Evolutionary conservation across 2,797 vertebrate genomes (phyloP).

Genomic region (Sphaeramia orbicularis): DNA sequence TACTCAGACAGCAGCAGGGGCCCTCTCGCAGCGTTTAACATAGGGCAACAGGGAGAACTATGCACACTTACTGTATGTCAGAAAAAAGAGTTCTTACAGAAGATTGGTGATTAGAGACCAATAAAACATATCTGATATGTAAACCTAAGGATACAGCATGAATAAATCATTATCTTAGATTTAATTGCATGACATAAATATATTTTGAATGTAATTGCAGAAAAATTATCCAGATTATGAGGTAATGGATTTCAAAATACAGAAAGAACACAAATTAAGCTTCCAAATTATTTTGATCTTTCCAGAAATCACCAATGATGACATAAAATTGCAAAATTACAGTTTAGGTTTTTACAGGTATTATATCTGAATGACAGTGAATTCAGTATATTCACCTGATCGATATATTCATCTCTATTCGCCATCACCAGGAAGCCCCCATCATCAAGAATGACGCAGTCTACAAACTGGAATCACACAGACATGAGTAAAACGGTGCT

Average conservation of each 20-base stretch:
- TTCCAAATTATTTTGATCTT: too few species aligned
- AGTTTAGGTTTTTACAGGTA: background rate
- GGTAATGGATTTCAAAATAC: slow-evolving; percentile 2
- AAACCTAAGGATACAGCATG: background rate
- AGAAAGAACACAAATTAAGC: background rate
- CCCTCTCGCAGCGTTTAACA: slow-evolving; percentile 50
- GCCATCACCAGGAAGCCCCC: slow-evolving; percentile 98
- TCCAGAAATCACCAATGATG: background rate
- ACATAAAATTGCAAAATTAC: background rate
- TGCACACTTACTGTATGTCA: slow-evolving; percentile 4
- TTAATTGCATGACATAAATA: slow-evolving; percentile 10
- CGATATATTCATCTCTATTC: slow-evolving; percentile 90
- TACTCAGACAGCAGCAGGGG: slow-evolving; percentile 71
- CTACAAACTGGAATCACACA: slow-evolving; percentile 86
- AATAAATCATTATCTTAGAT: slow-evolving; percentile 18
- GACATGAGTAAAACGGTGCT: slow-evolving; percentile 1
- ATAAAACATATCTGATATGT: slow-evolving; percentile 17
- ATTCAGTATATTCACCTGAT: slow-evolving; percentile 83
- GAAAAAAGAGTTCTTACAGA: slow-evolving; percentile 7
- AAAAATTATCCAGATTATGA: slow-evolving; percentile 5
- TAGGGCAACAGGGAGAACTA: slow-evolving; percentile 4
- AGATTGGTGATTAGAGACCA: slow-evolving; percentile 1
- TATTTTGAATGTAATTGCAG: slow-evolving; percentile 14
- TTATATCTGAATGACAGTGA: slow-evolving; percentile 1
- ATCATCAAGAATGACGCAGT: slow-evolving; percentile 96